Base-by-base conservation (phyloP, 2,797 vertebrate genomes). In the Notolepis coatsorum region DNA sequence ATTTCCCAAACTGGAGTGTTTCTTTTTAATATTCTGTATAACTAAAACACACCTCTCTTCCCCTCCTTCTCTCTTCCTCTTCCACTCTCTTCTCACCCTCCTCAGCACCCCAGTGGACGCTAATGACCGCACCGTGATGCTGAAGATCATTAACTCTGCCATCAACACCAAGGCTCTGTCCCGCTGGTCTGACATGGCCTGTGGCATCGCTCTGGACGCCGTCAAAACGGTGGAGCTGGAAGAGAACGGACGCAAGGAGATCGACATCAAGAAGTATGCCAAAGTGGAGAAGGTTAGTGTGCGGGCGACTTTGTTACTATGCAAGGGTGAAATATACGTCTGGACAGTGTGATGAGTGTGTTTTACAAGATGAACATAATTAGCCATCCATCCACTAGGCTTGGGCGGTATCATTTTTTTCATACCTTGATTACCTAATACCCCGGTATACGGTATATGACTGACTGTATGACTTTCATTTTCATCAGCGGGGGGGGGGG, bases 181-280 rank as follows among this genome's bases (percentile, higher is more conserved):
- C 64, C 94, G 92, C 57, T 98, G 96, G 96, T 91, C 94, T 0
- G 94, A 93, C 2, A 39, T 99, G 82, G 97, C 97, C 27, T 99
- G 96, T 37, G 81, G 68, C 85, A 98, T 99, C 0, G 96, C 97
- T 0, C 89, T 99, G 81, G 96, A 99, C 1, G 96, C 97, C 0
- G 96, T 99, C 0, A 93, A 80, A 25, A 98, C 95, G 0, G 97
- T 98, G 54, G 95, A 98, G 74, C 69, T 94, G 30, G 97, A 98
- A 30, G 96, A 97, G 20, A 96, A 94, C 0, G 96, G 97, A 3
- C 91, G 94, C 28, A 98, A 92, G 62, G 97, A 99, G 84, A 97
- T 99, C 0, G 96, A 99, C 85, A 98, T 99, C 70, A 98, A 99
- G 90, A 96, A 97, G 45, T 98, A 98, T 0, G 97, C 97, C 60